phyloP scores from a whole-genome alignment of 2,888 invertebrate genomes.

The Apotomis capreana region DNA sequence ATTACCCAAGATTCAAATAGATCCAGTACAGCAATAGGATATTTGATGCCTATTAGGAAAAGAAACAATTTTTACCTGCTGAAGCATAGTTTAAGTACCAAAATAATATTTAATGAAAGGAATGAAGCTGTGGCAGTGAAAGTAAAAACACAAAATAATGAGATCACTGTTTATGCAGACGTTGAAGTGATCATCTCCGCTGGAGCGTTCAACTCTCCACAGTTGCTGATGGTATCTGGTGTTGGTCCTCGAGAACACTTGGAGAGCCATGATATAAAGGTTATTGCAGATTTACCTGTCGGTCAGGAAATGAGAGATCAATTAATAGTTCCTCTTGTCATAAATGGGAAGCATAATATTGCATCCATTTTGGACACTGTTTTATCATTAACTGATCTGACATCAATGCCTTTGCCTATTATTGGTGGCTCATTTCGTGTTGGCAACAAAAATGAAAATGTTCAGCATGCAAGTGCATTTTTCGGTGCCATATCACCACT shows the following conservation, averaged over 20 bases:
- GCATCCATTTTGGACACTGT: conserved; percentile 13
- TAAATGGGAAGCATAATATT: conserved; percentile 16
- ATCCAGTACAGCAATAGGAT: conserved; percentile 32
- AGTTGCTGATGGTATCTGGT: conserved; percentile 39
- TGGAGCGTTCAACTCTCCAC: conserved; percentile 28
- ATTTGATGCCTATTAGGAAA: conserved; percentile 41
- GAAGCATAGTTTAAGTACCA: conserved; percentile 47
- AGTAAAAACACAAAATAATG: conserved; percentile 26
- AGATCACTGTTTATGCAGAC: conserved; percentile 33
- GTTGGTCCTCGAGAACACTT: conserved; percentile 34
- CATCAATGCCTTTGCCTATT: conserved; percentile 21
- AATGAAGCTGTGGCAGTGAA: conserved; percentile 46
- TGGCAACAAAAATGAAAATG: background rate
- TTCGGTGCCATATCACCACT: conserved; percentile 25
- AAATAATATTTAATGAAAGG: conserved; percentile 43
- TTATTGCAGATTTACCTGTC: conserved; percentile 35
- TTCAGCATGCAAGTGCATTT: conserved; percentile 3
- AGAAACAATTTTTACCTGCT: conserved; percentile 46
- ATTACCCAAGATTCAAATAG: conserved; percentile 16
- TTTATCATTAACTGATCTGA: conserved; percentile 2
- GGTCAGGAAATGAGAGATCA: conserved; percentile 33
- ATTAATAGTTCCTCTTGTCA: conserved; percentile 18
- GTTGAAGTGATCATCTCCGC: conserved; percentile 31
- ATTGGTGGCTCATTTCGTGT: conserved; percentile 4
- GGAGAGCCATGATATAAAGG: conserved; percentile 16